Percentiles rank a stretch among this genome's conserved stretches.
Conservation (phyloP, 2,888 invertebrate genomes). For the Periphyllus acericola region DNA sequence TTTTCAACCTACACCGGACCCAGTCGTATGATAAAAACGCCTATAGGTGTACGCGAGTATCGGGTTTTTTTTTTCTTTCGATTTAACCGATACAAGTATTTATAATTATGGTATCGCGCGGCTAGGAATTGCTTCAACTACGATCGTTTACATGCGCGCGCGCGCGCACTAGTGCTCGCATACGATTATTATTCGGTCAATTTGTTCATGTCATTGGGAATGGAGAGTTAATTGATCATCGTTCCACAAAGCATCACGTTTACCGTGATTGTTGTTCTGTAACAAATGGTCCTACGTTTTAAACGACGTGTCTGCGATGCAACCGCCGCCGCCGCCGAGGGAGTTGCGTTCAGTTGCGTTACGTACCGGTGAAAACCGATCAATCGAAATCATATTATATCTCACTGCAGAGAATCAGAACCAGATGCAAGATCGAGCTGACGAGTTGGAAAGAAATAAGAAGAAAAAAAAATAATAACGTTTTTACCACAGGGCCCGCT, state of each 20-base stretch:
- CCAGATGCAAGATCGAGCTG: neutral
- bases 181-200: neutral
- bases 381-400: neutral
- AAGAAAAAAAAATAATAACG: neutral
- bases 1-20: neutral
- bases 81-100: slow-evolving; percentile 5
- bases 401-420: neutral
- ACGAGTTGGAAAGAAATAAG: slow-evolving; percentile 8
- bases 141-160: neutral
- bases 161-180: too few species aligned
- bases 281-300: neutral
- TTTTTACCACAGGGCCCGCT: neutral
- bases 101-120: slow-evolving; percentile 13
- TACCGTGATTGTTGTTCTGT: neutral
- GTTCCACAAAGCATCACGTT: neutral
- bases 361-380: neutral
- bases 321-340: neutral
- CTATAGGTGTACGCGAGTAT: slow-evolving; percentile 8
- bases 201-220: neutral
- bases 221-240: neutral
- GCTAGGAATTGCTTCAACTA: slow-evolving; percentile 2
- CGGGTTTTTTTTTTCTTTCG: neutral
- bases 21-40: neutral
- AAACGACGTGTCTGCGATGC: neutral
- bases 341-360: neutral